Conservation (phyloP, 1,140 invertebrate species). For the Listronotus oregonensis region DNA sequence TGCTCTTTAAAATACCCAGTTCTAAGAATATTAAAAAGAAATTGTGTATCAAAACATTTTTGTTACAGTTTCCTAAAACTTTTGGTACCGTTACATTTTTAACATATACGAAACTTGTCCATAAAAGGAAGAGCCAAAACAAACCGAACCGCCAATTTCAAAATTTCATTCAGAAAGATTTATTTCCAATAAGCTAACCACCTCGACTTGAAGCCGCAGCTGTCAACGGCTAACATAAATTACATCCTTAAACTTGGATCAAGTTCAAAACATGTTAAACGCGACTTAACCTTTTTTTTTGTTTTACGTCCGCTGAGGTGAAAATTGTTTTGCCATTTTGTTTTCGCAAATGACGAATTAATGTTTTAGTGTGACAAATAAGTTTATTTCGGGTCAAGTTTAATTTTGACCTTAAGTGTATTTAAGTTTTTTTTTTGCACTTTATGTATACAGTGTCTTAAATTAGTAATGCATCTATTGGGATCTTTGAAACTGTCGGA, state of each 20-base stretch:
- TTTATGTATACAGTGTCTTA: too few species aligned
- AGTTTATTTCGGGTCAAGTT: conserved; percentile 2
- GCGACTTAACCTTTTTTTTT: conserved; percentile 11
- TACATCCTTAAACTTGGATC: conserved; percentile 18
- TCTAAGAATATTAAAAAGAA: too few species aligned
- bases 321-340: conserved; percentile 11
- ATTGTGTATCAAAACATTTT: too few species aligned
- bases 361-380: too few species aligned
- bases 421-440: too few species aligned
- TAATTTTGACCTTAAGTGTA: too few species aligned
- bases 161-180: conserved; percentile 14
- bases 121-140: conserved; percentile 13
- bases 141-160: not conserved
- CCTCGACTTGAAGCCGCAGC: conserved; percentile 2
- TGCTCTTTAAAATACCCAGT: too few species aligned
- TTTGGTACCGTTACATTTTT: too few species aligned
- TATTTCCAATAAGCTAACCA: conserved; percentile 14
- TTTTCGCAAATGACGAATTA: conserved; percentile 3
- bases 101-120: not conserved
- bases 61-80: too few species aligned
- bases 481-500: too few species aligned
- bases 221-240: conserved; percentile 3
- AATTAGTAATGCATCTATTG: too few species aligned
- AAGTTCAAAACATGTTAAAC: conserved; percentile 13
- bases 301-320: conserved; percentile 2